These are phyloP conservation scores for Vireo griseus DNA, from an alignment of 2,797 vertebrate species.

Conservation along the genomic window DNA sequence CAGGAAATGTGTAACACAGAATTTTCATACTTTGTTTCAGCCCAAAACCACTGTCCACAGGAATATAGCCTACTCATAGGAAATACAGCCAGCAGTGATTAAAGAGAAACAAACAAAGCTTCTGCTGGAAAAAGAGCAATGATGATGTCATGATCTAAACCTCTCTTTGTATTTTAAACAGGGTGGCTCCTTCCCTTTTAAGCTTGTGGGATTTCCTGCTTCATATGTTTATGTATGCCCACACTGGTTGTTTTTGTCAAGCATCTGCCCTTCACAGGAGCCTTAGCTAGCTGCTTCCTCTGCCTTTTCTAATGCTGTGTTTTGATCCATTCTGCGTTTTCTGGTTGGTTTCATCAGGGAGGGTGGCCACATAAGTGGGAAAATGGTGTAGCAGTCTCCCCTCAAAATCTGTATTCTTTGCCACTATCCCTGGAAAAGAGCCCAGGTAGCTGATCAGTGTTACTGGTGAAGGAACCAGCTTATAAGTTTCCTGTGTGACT, in stretches of 20 bases:
- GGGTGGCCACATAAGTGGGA: not conserved
- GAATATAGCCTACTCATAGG: not conserved
- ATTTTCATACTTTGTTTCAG: not conserved
- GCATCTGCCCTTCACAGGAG: not conserved
- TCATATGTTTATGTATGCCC: constrained; percentile 6
- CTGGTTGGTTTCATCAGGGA: not conserved
- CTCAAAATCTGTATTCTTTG: not conserved
- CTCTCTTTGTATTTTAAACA: constrained; percentile 38
- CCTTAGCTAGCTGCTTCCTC: not conserved
- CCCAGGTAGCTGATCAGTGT: not conserved
- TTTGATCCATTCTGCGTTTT: not conserved
- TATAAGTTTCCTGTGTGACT: not conserved
- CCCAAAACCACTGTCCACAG: not conserved
- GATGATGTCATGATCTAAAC: constrained; percentile 15
- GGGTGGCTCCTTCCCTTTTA: constrained; percentile 48
- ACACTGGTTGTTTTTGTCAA: not conserved
- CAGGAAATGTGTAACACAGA: not conserved
- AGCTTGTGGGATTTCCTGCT: constrained; percentile 50
- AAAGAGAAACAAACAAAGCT: not conserved
- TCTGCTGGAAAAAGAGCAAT: not conserved
- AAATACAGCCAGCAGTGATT: not conserved
- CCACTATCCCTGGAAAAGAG: not conserved
- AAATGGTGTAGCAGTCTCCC: not conserved
- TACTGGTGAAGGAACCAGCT: not conserved
- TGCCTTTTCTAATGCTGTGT: not conserved